phyloP scores from a whole-genome alignment of 1,140 invertebrate species.

The Parasteatoda tepidariorum region DNA sequence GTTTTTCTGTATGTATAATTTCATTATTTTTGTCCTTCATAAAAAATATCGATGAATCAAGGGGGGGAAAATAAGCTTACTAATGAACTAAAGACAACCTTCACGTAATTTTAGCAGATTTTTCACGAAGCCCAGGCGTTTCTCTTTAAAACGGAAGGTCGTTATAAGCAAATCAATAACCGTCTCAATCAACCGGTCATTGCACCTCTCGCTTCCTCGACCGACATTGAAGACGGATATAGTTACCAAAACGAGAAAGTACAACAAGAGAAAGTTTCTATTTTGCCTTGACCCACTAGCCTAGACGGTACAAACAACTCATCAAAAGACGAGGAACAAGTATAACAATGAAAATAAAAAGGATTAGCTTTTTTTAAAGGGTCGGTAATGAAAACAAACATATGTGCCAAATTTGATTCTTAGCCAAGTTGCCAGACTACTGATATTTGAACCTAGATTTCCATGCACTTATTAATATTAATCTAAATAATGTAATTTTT shows the following conservation, averaged over 20 bases:
- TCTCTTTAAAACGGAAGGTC: too few relatives aligned
- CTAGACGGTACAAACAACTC: background rate
- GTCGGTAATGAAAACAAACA: too few relatives aligned
- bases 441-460: too few relatives aligned
- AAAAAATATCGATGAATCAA: background rate
- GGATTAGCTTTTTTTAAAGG: too few relatives aligned
- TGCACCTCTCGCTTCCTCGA: background rate
- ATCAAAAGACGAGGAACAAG: background rate
- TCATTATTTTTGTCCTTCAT: too few relatives aligned
- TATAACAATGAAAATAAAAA: background rate
- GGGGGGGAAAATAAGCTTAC: background rate
- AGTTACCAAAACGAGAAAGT: too few relatives aligned
- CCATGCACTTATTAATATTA: too few relatives aligned
- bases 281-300: slow-evolving; percentile 5
- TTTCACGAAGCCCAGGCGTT: background rate
- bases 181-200: background rate
- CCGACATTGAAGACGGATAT: background rate
- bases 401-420: too few relatives aligned
- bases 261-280: background rate
- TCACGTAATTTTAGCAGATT: background rate
- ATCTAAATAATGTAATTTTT: too few relatives aligned
- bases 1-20: too few relatives aligned
- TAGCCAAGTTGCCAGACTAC: too few relatives aligned
- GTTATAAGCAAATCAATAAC: too few relatives aligned
- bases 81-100: background rate